Conservation (phyloP, 2,113 vertebrate species). For the Cyprinus carpio region DNA sequence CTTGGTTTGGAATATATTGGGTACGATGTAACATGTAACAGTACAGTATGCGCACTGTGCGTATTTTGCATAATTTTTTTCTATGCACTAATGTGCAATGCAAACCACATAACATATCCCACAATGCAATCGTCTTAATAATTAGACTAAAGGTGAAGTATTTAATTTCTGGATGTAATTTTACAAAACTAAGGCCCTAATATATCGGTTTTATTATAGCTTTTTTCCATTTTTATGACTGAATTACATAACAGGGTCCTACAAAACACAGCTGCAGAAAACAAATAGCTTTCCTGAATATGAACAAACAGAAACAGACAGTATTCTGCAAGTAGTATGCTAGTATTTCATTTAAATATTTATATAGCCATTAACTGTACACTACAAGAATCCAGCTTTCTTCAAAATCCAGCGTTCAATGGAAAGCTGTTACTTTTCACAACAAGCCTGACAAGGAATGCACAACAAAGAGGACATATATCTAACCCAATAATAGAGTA, state of each 20-base stretch:
- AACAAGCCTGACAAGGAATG: background rate
- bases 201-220: background rate
- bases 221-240: background rate
- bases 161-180: background rate
- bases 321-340: background rate
- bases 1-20: background rate
- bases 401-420: background rate
- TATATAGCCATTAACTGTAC: background rate
- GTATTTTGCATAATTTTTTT: background rate
- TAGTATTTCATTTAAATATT: background rate
- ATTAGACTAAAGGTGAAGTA: background rate
- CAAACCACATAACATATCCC: background rate
- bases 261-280: background rate
- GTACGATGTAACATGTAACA: background rate
- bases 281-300: background rate
- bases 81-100: background rate
- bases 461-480: background rate
- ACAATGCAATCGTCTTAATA: background rate
- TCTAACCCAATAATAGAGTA: conserved; percentile 18
- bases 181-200: background rate
- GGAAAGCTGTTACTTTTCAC: conserved; percentile 2
- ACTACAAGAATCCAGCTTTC: background rate
- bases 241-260: background rate
- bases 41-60: background rate
- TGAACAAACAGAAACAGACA: no score